These are phyloP conservation scores for Schrankia costaestrigalis DNA, from an alignment of 2,888 invertebrate species.

Conservation along the genomic window DNA sequence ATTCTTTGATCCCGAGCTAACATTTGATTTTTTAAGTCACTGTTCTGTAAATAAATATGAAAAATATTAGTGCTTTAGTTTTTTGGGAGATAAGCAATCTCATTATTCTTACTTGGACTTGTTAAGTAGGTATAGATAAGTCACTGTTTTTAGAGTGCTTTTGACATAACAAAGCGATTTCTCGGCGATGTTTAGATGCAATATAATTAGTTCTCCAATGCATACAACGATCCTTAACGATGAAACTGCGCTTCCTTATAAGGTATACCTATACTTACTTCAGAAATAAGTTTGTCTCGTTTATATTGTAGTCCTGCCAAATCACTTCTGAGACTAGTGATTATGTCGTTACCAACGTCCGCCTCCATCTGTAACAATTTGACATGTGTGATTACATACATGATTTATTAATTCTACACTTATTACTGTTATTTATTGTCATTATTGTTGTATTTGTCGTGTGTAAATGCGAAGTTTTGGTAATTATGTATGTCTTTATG, in stretches of 20 bases:
- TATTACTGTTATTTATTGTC: background rate
- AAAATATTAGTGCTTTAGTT: background rate
- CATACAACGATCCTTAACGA: too few species aligned
- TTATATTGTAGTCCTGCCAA: slow-evolving; percentile 92
- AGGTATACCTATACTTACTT: slow-evolving; percentile 82
- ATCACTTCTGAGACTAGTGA: slow-evolving; percentile 90
- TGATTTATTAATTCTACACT: background rate
- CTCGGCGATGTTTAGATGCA: too few species aligned
- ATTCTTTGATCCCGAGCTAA: slow-evolving; percentile 86
- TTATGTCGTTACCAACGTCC: slow-evolving; percentile 82
- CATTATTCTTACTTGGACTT: too few species aligned
- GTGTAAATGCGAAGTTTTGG: too few species aligned
- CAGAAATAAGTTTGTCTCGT: slow-evolving; percentile 87
- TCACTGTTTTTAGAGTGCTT: too few species aligned
- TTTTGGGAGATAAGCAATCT: too few species aligned
- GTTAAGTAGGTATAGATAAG: background rate
- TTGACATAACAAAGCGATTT: too few species aligned
- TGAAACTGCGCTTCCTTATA: too few species aligned
- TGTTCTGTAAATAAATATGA: slow-evolving; percentile 76
- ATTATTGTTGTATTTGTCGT: too few species aligned
- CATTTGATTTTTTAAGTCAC: slow-evolving; percentile 86
- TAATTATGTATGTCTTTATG: too few species aligned
- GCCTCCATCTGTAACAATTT: slow-evolving; percentile 77
- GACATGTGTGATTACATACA: background rate
- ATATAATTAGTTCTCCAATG: too few species aligned